Evolutionary conservation across 2,797 vertebrate species (phyloP), one percentile per base, ranked within the genome.

Genomic region (Neomorphus geoffroyi): DNA sequence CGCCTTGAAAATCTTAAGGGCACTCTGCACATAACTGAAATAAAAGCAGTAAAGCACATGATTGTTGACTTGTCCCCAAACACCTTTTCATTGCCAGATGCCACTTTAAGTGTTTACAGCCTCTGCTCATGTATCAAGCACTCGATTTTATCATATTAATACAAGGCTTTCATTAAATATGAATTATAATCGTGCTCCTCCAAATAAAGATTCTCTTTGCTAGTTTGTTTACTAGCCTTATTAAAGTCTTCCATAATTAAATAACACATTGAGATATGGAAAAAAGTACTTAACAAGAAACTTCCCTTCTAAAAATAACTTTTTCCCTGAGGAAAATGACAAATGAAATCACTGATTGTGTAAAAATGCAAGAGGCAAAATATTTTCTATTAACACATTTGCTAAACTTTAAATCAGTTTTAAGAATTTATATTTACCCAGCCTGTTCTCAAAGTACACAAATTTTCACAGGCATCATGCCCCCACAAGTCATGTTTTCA

Each of bases 1-100:
- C 33, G 98, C 98, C 97, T 99, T 99, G 96, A 99, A 99, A 95
- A 99, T 98, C 98, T 99, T 99, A 97, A 98, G 98, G 82, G 99
- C 99, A 92, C 98, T 99, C 97, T 99, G 98, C 60, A 99, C 99
- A 94, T 99, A 99, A 96, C 99, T 97, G 96, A 97, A 97, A 97
- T 57, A 71, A 84, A 56, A 96, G 65, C 13, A 61, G 79, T 70
- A 81, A 93, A 94, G 91, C 30, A 87, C 0, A 8, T 5, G 37
- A 77, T 10, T 57, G 15, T 13, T 74, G 15, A 60, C 33, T 51
- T 91, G 39, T 57, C n/a, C 57, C 33, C 56, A 88, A 65, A 80
- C 35, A 84, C 22, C 27, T 82, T 70, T 43, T 43, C 18, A 56
- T 39, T 79, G 64, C 18, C 56, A 75, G 33, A 88, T 65, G 18